Evolutionary conservation across 35 echinoderm and acorn worm species (phyloP).

Genomic region (Lytechinus variegatus): DNA sequence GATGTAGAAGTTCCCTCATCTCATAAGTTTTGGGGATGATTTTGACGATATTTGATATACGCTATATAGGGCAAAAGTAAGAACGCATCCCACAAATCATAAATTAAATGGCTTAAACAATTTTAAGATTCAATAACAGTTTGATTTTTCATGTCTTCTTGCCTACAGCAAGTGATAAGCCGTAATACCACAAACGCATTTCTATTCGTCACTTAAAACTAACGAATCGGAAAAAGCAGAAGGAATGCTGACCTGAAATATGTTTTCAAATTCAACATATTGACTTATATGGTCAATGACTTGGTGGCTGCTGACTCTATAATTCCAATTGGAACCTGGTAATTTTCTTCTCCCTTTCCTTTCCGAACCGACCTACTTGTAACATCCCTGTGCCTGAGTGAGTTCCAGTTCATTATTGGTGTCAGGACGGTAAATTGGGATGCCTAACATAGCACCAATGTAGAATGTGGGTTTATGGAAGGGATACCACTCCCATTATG

Average conservation of each 20-base stretch:
- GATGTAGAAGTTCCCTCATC: neutral
- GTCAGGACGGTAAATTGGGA: too few species aligned
- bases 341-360: neutral
- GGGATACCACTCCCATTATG: too few species aligned
- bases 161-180: neutral
- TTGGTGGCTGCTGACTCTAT: neutral
- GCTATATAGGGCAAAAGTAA: neutral
- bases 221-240: neutral
- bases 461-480: too few species aligned
- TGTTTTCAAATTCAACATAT: neutral
- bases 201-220: neutral
- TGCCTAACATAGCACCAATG: too few species aligned
- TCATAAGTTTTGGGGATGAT: neutral
- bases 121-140: neutral
- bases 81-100: neutral
- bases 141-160: neutral
- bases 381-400: neutral
- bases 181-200: neutral
- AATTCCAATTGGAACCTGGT: neutral
- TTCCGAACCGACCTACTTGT: neutral
- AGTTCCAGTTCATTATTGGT: too few species aligned
- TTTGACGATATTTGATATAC: neutral
- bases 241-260: neutral
- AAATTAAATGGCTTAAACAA: neutral
- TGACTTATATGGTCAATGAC: neutral